Evolutionary conservation across 1,140 invertebrate genomes (phyloP).

Genomic region (Wasmannia auropunctata): DNA sequence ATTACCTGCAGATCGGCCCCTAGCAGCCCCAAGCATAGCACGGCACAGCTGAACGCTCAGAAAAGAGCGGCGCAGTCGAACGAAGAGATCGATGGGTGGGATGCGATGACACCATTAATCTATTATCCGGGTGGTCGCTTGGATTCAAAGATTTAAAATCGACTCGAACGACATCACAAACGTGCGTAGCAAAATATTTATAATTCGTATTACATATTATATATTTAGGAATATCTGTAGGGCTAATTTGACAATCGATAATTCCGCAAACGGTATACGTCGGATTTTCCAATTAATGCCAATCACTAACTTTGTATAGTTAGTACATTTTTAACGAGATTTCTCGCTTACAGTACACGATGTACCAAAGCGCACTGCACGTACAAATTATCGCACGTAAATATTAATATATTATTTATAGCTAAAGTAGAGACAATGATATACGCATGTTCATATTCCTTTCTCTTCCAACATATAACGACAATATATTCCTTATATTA

Average conservation of each 20-base stretch:
- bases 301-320: not conserved
- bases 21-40: conserved; percentile 82
- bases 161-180: not conserved
- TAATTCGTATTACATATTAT: not conserved
- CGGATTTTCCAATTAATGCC: not conserved
- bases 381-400: conserved; percentile 63
- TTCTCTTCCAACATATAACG: not conserved
- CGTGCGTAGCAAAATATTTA: not conserved
- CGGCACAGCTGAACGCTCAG: conserved; percentile 69
- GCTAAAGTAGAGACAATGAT: conserved; percentile 19
- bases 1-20: conserved; percentile 83
- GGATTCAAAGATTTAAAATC: conserved; percentile 50
- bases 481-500: conserved; percentile 55
- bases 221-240: not conserved
- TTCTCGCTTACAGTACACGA: conserved; percentile 32
- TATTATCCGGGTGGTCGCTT: conserved; percentile 72
- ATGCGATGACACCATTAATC: conserved; percentile 80
- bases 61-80: conserved; percentile 79
- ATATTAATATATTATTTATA: conserved; percentile 62
- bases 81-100: conserved; percentile 81
- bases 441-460: not conserved
- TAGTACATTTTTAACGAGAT: not conserved
- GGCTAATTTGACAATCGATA: conserved; percentile 15
- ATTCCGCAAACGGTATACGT: not conserved
- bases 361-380: conserved; percentile 64